A percentile compares a stretch with the other conserved stretches of the same genome.
These are phyloP conservation scores for Numenius arquata DNA, from an alignment of 2,113 vertebrate species.

Conservation along the genomic window DNA sequence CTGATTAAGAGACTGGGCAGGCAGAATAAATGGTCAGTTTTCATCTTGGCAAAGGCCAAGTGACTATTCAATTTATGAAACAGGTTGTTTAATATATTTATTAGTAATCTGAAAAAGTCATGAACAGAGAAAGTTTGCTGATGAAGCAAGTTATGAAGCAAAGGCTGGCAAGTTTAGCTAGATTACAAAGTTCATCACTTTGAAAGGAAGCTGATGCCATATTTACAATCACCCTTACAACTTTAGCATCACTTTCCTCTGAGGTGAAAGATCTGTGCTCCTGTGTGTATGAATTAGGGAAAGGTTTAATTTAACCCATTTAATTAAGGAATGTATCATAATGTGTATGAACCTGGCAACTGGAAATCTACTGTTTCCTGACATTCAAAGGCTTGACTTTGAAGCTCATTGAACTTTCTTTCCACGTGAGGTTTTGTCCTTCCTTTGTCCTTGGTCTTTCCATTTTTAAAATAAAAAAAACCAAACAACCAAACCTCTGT, in stretches of 20 bases:
- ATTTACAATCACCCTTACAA: not conserved
- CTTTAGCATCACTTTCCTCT: not conserved
- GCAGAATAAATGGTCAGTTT: slow-evolving; percentile 1
- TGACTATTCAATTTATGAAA: not conserved
- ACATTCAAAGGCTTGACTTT: not conserved
- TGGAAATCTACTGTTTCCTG: not conserved
- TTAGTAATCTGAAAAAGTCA: slow-evolving; percentile 6
- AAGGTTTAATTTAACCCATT: not conserved
- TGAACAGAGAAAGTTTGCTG: slow-evolving; percentile 13
- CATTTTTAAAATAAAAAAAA: not conserved
- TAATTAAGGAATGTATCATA: not conserved
- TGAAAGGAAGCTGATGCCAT: not conserved
- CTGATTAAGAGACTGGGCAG: not conserved
- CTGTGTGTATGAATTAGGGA: not conserved
- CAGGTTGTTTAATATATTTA: slow-evolving; percentile 12
- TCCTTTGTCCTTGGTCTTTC: not conserved
- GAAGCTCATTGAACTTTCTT: not conserved
- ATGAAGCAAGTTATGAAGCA: slow-evolving; percentile 30
- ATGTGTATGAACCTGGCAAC: not conserved
- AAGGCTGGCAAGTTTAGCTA: not conserved
- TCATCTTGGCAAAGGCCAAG: slow-evolving; percentile 20
- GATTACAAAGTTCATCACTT: slow-evolving; percentile 14
- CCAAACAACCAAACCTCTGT: not conserved
- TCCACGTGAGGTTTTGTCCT: not conserved
- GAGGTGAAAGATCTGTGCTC: not conserved